Evolutionary conservation across 2,888 invertebrate genomes (phyloP), one percentile per base, ranked within the genome.

Genomic region (Pseudanteris insignis): DNA sequence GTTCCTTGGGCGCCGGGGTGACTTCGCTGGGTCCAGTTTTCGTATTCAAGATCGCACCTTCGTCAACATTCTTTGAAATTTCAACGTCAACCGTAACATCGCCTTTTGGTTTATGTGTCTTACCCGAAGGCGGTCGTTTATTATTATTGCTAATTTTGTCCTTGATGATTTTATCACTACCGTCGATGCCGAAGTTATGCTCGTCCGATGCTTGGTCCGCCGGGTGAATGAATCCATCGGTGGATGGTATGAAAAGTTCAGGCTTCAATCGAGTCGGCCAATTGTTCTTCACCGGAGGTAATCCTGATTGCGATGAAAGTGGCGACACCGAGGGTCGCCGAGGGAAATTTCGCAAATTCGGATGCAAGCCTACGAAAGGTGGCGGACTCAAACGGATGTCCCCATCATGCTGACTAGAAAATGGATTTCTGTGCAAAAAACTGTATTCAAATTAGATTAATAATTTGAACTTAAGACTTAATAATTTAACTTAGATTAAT

Each of bases 1-100:
- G 79, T 64, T 87, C 86, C 41, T 72, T 72, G 1, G 75, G 68
- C 6, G 73, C 68, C 12, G 74, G 67, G 9, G 67, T 70, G 15
- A 71, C 66, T 28, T 74, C 70, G 28, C 67, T 71, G 18, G 77
- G 73, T 14, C 71, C 67, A 11, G 71, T 65, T 37, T 77, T 75
- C 7, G 74, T 67, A 40, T 71, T 74, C n/a, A 69, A 66, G 0
- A 74, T 68, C 8, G 73, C 69, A 3, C 65, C 69, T 37, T 67
- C 69, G n/a, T 57, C 46, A n/a, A 41, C 38, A 48, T 71, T 71
- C 36, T 70, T 73, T 9, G 33, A 21, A 5, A 24, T 29, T 0
- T 10, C 36, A 13, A 57, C 51, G 0, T 29, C 25, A 0, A 38
- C 14, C 1, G 29, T 37, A 18, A 4, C 9, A 18, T 11, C 34